Percentiles rank a stretch among this genome's conserved stretches.
Conservation (phyloP, 2,888 invertebrate species). For the Eustalomyia histrio region DNA sequence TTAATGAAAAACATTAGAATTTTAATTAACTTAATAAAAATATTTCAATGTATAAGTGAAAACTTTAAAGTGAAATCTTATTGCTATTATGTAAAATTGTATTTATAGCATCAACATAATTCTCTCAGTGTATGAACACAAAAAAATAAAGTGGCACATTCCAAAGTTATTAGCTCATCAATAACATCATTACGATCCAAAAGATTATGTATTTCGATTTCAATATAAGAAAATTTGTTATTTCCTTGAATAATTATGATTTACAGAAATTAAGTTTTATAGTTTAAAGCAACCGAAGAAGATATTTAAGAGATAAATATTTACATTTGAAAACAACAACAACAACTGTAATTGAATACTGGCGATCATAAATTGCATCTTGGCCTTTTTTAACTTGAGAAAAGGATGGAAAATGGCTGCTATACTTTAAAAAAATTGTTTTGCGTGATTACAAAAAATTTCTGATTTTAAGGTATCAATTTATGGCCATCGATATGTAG, state of each 20-base stretch:
- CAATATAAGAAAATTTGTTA: conserved; percentile 55
- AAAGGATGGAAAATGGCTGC: too few species aligned
- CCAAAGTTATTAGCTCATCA: conserved; percentile 58
- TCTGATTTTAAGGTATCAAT: too few species aligned
- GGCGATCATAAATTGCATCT: too few species aligned
- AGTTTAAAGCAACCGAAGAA: conserved; percentile 25
- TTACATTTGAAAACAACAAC: conserved; percentile 22
- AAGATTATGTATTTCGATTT: conserved; percentile 32
- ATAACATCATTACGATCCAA: conserved; percentile 22
- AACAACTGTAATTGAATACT: not conserved
- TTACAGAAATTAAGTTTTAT: conserved; percentile 36
- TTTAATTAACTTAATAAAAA: too few species aligned
- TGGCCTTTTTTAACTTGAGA: too few species aligned
- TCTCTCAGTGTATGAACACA: too few species aligned
- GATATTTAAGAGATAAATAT: conserved; percentile 47
- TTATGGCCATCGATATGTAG: not conserved
- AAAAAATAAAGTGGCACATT: conserved; percentile 45
- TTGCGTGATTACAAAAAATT: not conserved
- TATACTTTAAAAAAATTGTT: too few species aligned
- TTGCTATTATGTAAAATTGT: too few species aligned
- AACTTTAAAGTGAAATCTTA: too few species aligned
- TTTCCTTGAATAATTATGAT: conserved; percentile 58
- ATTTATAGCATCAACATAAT: too few species aligned
- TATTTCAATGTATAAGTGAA: too few species aligned
- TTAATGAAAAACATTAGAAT: too few species aligned